phyloP scores from a whole-genome alignment of 2,113 vertebrate species.

The Gila orcuttii region DNA sequence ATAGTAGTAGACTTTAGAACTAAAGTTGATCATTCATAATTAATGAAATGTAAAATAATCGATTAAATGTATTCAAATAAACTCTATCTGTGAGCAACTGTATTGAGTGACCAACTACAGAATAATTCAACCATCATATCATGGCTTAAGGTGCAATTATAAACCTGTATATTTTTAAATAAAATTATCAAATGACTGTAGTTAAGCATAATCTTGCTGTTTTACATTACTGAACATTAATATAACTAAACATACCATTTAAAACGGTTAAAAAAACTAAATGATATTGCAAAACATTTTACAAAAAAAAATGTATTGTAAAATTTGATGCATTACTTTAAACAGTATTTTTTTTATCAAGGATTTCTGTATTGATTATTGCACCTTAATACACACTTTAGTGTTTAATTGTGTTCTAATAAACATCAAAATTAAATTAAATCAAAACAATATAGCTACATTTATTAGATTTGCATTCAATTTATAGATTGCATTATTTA shows the following conservation, averaged over 20 bases:
- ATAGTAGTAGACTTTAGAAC: not conserved
- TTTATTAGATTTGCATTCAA: not conserved
- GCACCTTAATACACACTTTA: too few relatives aligned
- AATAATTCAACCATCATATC: not conserved
- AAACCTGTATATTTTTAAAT: not conserved
- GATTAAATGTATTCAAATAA: not conserved
- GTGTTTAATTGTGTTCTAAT: too few relatives aligned
- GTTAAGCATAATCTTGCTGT: not conserved
- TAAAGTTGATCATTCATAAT: not conserved
- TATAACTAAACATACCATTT: not conserved
- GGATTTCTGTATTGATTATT: not conserved
- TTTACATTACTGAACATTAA: not conserved
- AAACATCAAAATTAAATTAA: too few relatives aligned
- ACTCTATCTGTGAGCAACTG: not conserved
- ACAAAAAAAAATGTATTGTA: too few relatives aligned
- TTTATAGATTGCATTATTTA: too few relatives aligned
- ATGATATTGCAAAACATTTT: too few relatives aligned
- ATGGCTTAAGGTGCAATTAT: not conserved
- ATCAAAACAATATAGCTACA: not conserved
- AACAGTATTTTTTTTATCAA: not conserved
- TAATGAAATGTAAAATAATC: not conserved
- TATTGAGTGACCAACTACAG: not conserved
- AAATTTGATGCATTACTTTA: not conserved
- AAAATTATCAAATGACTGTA: too few relatives aligned
- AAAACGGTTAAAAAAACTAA: not conserved